Evolutionary conservation across 2,888 invertebrate species (phyloP), one percentile per base, ranked within the genome.

Genomic region (Callyntrura guangdongensis): DNA sequence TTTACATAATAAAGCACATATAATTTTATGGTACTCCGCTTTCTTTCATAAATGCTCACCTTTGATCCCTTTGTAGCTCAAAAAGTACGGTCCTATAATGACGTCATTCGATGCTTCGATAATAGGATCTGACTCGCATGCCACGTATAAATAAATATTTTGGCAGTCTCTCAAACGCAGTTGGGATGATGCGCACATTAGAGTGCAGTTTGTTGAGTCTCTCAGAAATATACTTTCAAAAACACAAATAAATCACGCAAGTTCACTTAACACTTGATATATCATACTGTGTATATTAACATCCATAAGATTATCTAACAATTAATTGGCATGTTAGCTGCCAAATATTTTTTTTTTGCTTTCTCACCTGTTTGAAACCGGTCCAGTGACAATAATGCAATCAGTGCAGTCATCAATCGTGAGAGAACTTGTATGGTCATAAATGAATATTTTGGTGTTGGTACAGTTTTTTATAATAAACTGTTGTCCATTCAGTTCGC

Each of bases 41-140:
- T 11, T 53, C 36, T 36, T 36, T 67, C 20, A 67, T 20, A 69
- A 36, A 27, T n/a, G 53, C 69, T 6, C 69, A 92, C 92, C 92
- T 86, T 91, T 79, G 85, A 93, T 92, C 69, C 91, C 91, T 45
- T 92, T 91, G 84, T 93, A 93, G 79, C 86, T 89, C 25, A 93
- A 87, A 84, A 88, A 93, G 74, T 93, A 93, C 17, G 93, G 93
- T 14, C 91, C 93, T 27, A 91, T 84, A 14, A 92, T 79, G n/a
- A 93, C 89, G 8, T 93, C 86, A 5, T 53, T 27, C 14, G 93
- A 93, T 11, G 93, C 86, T 49, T 93, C 93, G 45, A 93, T 93
- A 56, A 93, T 93, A 8, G 93, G 93, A 79, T 93, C 93, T 1
- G 93, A 93, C 64, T 93, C 93, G 61, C 92, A 93, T 45, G 86